phyloP scores from a whole-genome alignment of 2,888 invertebrate genomes.

The Biston betularia region DNA sequence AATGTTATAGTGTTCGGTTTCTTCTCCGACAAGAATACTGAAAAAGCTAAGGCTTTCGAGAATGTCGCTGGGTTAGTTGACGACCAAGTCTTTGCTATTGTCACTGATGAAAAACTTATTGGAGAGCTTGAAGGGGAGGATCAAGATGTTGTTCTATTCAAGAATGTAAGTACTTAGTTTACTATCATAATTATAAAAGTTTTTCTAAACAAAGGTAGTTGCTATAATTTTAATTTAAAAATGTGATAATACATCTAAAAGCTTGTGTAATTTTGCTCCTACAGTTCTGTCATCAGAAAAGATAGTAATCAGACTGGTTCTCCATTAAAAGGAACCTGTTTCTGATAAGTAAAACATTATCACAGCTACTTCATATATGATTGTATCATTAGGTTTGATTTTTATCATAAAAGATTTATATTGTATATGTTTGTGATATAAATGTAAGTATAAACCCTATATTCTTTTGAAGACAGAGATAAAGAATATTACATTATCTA shows the following conservation, averaged over 20 bases:
- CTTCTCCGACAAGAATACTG: slow-evolving; percentile 93
- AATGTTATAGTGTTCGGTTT: slow-evolving; percentile 96
- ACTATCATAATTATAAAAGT: too few relatives aligned
- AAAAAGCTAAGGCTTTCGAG: slow-evolving; percentile 93
- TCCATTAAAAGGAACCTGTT: slow-evolving; percentile 15
- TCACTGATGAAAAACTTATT: slow-evolving; percentile 91
- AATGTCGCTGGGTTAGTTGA: slow-evolving; percentile 93
- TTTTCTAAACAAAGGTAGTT: neutral
- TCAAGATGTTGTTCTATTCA: slow-evolving; percentile 94
- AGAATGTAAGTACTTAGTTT: slow-evolving; percentile 89
- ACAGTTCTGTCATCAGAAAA: neutral
- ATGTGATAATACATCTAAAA: neutral
- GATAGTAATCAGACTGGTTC: slow-evolving; percentile 12
- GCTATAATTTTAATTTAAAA: neutral
- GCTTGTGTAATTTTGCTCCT: neutral
- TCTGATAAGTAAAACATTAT: slow-evolving; percentile 17
- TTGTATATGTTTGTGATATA: neutral
- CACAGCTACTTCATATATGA: neutral
- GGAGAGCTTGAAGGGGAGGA: slow-evolving; percentile 92
- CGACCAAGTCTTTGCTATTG: slow-evolving; percentile 95
- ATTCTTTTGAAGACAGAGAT: slow-evolving; percentile 3
- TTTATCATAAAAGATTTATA: neutral
- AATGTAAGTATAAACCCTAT: neutral
- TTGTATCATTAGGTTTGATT: neutral
- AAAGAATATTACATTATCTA: neutral